Evolutionary conservation across 2,797 vertebrate genomes (phyloP).

Genomic region (Thripadectes ignobilis): DNA sequence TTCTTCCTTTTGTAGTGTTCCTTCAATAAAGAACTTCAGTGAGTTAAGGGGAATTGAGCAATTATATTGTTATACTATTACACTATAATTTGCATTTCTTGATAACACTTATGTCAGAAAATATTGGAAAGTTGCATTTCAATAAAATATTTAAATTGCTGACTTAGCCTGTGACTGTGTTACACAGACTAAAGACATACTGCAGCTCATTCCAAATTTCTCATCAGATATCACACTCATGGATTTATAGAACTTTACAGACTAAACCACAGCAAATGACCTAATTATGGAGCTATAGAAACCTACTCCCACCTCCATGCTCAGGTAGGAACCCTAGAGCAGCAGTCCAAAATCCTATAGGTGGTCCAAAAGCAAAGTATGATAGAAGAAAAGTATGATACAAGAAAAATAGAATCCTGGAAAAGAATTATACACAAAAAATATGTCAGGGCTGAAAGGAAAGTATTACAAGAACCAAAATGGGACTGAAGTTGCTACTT

Average conservation of each 20-base stretch:
- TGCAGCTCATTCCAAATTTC: conserved; percentile 22
- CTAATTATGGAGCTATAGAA: not conserved
- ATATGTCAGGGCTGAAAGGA: not conserved
- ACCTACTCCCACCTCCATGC: not conserved
- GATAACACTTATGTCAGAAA: conserved; percentile 24
- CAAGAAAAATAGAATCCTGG: not conserved
- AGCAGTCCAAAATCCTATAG: not conserved
- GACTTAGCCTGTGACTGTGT: not conserved
- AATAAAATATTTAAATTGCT: conserved; percentile 28
- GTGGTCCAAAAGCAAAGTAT: not conserved
- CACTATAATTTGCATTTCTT: conserved; percentile 25
- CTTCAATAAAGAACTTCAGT: not conserved
- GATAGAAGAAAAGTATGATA: not conserved
- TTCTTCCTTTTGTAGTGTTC: not conserved
- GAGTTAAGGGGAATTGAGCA: conserved; percentile 10
- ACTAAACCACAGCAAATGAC: not conserved
- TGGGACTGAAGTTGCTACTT: not conserved
- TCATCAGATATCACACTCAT: not conserved
- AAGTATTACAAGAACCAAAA: not conserved
- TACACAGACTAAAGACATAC: not conserved
- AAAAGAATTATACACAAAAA: not conserved
- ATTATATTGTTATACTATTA: not conserved
- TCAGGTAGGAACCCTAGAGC: not conserved
- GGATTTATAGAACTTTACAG: not conserved
- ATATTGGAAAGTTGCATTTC: conserved; percentile 35